Percentiles rank a stretch among this genome's conserved stretches.
Conservation (phyloP, 1,140 invertebrate species). For the Drosophila varians region DNA sequence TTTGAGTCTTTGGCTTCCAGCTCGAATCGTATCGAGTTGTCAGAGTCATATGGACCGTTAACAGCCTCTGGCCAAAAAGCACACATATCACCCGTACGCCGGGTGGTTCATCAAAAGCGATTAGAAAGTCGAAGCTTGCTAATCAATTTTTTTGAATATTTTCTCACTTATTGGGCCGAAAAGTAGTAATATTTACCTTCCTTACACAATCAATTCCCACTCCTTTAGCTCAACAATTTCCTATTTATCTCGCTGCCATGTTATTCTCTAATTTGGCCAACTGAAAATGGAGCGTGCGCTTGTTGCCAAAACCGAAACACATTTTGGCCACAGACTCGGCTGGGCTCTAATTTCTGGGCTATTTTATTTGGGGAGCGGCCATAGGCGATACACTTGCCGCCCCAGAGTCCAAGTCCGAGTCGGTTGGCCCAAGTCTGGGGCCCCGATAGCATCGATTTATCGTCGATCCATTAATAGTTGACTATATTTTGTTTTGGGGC, state of each 20-base stretch:
- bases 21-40: slow-evolving; percentile 32
- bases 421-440: slow-evolving; percentile 9
- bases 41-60: slow-evolving; percentile 55
- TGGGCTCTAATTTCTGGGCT: slow-evolving; percentile 23
- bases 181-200: not conserved
- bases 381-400: slow-evolving; percentile 56
- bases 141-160: slow-evolving; percentile 25
- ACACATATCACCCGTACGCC: slow-evolving; percentile 59
- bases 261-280: slow-evolving; percentile 67
- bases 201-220: slow-evolving; percentile 65
- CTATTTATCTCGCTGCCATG: slow-evolving; percentile 36
- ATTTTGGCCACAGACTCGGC: slow-evolving; percentile 36
- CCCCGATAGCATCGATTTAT: slow-evolving; percentile 54
- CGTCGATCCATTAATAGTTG: slow-evolving; percentile 74
- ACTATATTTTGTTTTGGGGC: slow-evolving; percentile 73
- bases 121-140: slow-evolving; percentile 58
- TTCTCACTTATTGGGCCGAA: slow-evolving; percentile 44
- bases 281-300: slow-evolving; percentile 62
- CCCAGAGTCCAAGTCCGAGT: slow-evolving; percentile 22
- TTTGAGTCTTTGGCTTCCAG: not conserved
- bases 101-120: slow-evolving; percentile 58
- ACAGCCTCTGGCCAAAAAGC: slow-evolving; percentile 59
- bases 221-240: slow-evolving; percentile 59
- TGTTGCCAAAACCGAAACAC: slow-evolving; percentile 20
- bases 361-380: slow-evolving; percentile 54